These are phyloP conservation scores for Sanderia malayensis DNA, from an alignment of 30 jellyfish, hydroid and myxozoan species.

Conservation along the genomic window DNA sequence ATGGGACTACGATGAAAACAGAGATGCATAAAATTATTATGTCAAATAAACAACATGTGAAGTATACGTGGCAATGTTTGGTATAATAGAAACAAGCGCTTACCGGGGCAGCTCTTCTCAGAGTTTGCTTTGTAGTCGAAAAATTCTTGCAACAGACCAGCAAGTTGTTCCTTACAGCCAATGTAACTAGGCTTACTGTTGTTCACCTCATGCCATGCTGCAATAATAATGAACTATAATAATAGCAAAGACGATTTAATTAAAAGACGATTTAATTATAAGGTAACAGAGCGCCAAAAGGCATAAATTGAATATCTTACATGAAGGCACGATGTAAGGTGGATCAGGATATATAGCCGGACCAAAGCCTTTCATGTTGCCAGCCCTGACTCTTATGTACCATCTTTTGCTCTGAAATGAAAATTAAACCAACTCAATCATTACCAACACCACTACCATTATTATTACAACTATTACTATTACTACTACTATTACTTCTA, in stretches of 20 bases:
- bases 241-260: no score
- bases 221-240: conserved; percentile 3
- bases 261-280: no score
- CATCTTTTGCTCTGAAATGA: conserved; percentile 64
- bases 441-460: neutral
- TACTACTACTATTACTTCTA: neutral
- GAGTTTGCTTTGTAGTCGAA: conserved; percentile 31
- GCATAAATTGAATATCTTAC: no score
- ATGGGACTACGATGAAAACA: conserved; percentile 6
- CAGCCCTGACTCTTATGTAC: conserved; percentile 87
- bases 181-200: conserved; percentile 63
- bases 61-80: no score
- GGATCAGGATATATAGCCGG: conserved; percentile 87
- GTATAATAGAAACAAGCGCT: no score
- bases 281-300: no score
- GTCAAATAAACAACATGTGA: no score
- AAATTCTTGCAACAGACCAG: conserved; percentile 58
- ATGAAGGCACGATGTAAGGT: conserved; percentile 85
- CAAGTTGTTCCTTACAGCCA: conserved; percentile 81
- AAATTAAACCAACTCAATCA: neutral
- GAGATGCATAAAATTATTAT: no score
- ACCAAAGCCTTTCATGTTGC: conserved; percentile 90
- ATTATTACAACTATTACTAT: neutral
- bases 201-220: conserved; percentile 96
- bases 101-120: conserved; percentile 34